Evolutionary conservation across 2,113 vertebrate species (phyloP).

Genomic region (Hydrochoerus hydrochaeris): DNA sequence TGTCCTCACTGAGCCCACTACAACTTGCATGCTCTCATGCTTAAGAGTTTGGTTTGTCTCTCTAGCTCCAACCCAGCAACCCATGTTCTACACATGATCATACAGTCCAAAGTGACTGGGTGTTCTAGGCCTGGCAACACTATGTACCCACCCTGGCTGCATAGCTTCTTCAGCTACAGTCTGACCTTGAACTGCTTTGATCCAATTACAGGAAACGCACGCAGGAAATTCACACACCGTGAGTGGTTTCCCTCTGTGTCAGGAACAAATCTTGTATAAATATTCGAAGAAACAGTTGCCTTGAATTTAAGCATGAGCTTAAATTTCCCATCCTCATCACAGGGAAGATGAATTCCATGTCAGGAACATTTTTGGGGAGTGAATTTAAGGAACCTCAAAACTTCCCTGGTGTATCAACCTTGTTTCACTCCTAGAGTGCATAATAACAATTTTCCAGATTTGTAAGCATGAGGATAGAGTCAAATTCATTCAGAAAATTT

Average conservation of each 20-base stretch:
- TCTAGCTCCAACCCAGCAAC: not conserved
- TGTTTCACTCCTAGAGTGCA: not conserved
- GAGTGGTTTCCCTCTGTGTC: not conserved
- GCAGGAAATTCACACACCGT: fast-evolving
- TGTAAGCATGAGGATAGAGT: not conserved
- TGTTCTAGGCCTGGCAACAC: not conserved
- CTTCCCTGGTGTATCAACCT: not conserved
- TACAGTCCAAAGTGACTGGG: not conserved
- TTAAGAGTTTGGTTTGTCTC: not conserved
- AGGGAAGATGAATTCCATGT: not conserved
- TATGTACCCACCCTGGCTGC: not conserved
- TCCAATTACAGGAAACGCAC: not conserved
- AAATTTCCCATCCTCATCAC: not conserved
- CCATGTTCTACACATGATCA: no score
- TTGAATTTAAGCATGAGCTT: no score
- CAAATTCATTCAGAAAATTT: not conserved
- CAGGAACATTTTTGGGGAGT: not conserved
- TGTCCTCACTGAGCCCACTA: not conserved
- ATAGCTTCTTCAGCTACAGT: no score
- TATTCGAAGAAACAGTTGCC: not conserved
- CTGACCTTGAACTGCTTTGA: not conserved
- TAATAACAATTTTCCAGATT: not conserved
- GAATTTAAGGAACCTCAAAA: not conserved
- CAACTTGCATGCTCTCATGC: not conserved
- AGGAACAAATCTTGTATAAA: not conserved